Percentiles rank a stretch among this genome's conserved stretches.
These are phyloP conservation scores for Trachymyrmex cornetzi DNA, from an alignment of 1,140 invertebrate genomes.

Conservation along the genomic window DNA sequence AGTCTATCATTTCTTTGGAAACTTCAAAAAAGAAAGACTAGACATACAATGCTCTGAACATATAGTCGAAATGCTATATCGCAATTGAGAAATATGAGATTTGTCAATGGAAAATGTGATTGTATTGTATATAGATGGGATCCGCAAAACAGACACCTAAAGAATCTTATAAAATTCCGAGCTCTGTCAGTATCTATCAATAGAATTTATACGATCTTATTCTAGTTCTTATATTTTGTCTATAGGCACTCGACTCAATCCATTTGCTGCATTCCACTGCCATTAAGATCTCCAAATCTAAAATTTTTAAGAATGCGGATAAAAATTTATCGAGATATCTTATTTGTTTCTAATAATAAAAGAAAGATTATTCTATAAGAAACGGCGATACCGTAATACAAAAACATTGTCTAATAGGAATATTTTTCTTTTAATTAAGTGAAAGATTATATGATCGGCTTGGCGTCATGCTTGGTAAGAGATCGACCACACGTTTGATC, in stretches of 20 bases:
- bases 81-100: slow-evolving; percentile 43
- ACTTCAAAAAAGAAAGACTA: background rate
- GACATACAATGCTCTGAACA: background rate
- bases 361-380: background rate
- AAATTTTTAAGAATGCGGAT: background rate
- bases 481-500: background rate
- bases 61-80: slow-evolving; percentile 16
- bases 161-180: slow-evolving; percentile 36
- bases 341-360: background rate
- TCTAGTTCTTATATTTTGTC: background rate
- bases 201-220: background rate
- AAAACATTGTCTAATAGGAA: background rate
- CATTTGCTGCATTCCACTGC: background rate
- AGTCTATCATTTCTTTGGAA: background rate
- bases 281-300: background rate
- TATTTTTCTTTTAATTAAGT: background rate
- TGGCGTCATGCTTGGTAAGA: background rate
- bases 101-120: slow-evolving; percentile 6
- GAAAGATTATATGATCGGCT: background rate
- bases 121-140: slow-evolving; percentile 12
- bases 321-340: background rate
- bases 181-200: slow-evolving; percentile 22
- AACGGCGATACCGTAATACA: background rate
- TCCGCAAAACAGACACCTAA: background rate
- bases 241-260: background rate